Evolutionary conservation across 1,140 invertebrate species (phyloP), one percentile per base, ranked within the genome.

Genomic region (Planococcus citri): DNA sequence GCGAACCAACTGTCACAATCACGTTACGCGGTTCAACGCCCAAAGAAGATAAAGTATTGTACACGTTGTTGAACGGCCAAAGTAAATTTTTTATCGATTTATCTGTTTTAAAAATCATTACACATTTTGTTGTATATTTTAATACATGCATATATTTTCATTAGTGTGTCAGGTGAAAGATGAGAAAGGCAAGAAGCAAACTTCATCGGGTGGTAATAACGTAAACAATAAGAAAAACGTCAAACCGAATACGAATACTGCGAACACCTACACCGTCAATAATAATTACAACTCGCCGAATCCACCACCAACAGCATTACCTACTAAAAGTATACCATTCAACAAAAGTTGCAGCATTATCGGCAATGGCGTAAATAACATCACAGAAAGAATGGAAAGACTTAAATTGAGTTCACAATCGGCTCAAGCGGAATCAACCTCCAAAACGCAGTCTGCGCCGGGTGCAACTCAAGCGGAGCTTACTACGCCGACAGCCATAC

Each of bases 21-120:
- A 88, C 87, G 0, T 78, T 88, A 12, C 87, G 88, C 73, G 88
- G 87, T 14, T 84, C 86, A 73, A 86, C 86, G 1, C 87, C 87
- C 10, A 86, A 87, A 69, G 84, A 88, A 74, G 87, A 89, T 73
- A 86, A 87, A 75, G 82, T 89, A 33, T 76, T 89, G 0, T 88
- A 87, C 74, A 88, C 86, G 1, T 78, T 89, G 61, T 82, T 88
- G 1, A 88, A 89, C 76, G 87, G 87, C 8, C 73, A 75, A 73
- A 73, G 73, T 74, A 72, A 69, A 33, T 71, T 41, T 1, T 29
- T 3, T 58, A 33, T 12, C 51, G 24, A 68, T 69, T 69, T 71
- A 9, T 71, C 10, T 57, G 27, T 27, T 29, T 14, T 70, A 51
- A 9, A 69, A 38, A 57, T 69, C 17, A 4, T 64, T 22, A 25